Evolutionary conservation across 2,888 invertebrate genomes (phyloP).

Genomic region (Hydrotaea diabolus): DNA sequence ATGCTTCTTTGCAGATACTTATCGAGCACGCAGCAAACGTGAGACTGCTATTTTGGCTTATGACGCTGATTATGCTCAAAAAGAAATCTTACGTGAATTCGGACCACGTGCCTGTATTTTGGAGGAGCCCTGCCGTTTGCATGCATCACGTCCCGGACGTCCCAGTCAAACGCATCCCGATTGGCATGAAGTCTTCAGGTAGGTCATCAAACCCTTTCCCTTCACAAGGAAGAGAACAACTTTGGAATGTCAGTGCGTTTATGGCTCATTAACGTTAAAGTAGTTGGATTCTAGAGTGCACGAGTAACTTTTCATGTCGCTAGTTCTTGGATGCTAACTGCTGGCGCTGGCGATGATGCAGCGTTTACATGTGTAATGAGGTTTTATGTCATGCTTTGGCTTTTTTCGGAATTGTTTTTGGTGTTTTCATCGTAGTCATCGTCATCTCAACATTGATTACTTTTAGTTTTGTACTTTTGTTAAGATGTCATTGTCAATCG

Average conservation of each 20-base stretch:
- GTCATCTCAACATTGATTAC: slow-evolving; percentile 68
- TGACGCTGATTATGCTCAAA: slow-evolving; percentile 89
- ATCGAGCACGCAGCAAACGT: slow-evolving; percentile 85
- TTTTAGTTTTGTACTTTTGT: slow-evolving; percentile 63
- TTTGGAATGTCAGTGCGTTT: slow-evolving; percentile 66
- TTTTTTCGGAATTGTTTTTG: slow-evolving; percentile 38
- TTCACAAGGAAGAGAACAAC: not conserved
- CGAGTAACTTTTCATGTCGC: slow-evolving; percentile 67
- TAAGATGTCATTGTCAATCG: slow-evolving; percentile 72
- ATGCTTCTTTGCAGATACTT: slow-evolving; percentile 83
- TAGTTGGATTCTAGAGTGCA: slow-evolving; percentile 43
- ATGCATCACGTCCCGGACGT: slow-evolving; percentile 78
- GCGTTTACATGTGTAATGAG: slow-evolving; percentile 63
- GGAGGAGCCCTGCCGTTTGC: slow-evolving; percentile 86
- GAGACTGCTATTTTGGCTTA: slow-evolving; percentile 81
- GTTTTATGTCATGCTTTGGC: slow-evolving; percentile 70
- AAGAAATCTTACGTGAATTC: slow-evolving; percentile 88
- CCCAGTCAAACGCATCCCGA: slow-evolving; percentile 65
- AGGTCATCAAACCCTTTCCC: slow-evolving; percentile 71
- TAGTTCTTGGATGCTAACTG: not conserved
- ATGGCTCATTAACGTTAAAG: slow-evolving; percentile 71
- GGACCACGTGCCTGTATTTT: slow-evolving; percentile 90
- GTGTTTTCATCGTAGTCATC: slow-evolving; percentile 64
- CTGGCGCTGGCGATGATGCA: slow-evolving; percentile 25
- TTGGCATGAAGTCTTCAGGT: slow-evolving; percentile 87